Base-by-base conservation (phyloP, 2,888 invertebrate species). In the Netelia melanura region DNA sequence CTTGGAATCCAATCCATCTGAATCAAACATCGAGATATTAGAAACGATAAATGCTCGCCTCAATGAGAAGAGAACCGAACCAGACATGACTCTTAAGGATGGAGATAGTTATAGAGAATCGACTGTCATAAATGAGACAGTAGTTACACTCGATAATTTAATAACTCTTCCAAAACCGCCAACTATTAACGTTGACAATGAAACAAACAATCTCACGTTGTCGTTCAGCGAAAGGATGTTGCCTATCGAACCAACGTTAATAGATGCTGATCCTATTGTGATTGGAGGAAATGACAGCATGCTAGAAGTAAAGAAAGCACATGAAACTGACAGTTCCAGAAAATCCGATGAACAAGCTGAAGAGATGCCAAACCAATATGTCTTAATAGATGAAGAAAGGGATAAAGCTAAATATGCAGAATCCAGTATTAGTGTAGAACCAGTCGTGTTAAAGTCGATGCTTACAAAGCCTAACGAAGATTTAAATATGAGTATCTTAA, bases 101-200 rank as follows among this genome's bases (percentile, higher is more conserved):
- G 82, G 86, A 54, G 25, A 56, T 8, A 81, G 70, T 52, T 44
- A 79, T 25, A 48, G 68, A 17, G 74, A 79, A 56, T 48, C 82
- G 3, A 61, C 80, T 64, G 56, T 87, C 11, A 74, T 84, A 23
- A 77, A 88, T 38, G 87, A 88, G 71, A 87, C 81, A 8, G 62
- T 77, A 17, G 25, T 84, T 6, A 81, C 85, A 23, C 68, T 88
- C 11, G 86, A 88, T 1, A 79, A 71, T 44, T 65, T 88, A 44
- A 86, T 86, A 62, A 80, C 75, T 21, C 58, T 88, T 44, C 86
- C 86, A 56, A 86, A 76, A 74, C 11, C 23, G 14, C 11, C 23
- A 14, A 30, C 1, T 62, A 25, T 3, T 17, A 1, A 9, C 3
- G 1, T 44, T 43, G 43, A 8, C 30, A 56, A 58, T 6, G 56